Base-by-base conservation (phyloP, 2,797 vertebrate genomes). In the Sebastes steindachneri region DNA sequence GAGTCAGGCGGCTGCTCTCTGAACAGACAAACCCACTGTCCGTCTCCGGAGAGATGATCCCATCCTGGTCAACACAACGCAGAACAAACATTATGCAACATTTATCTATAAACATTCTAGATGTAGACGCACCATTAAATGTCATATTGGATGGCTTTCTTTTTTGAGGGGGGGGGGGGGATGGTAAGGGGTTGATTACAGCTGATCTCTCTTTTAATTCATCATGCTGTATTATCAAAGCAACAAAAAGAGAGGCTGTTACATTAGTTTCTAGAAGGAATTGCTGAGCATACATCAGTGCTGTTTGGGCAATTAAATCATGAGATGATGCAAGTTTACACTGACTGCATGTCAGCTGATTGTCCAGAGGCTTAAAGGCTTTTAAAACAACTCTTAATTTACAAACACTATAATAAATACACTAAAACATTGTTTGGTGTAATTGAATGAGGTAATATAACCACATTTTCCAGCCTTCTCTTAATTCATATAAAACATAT, bases 11-110 rank as follows among this genome's bases (percentile, higher is more conserved):
- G 87, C 97, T 97, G 91, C 95, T 95, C 90, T 99, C 98, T 0
- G 98, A 99, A 55, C 97, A 97, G 75, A 99, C 80, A 48, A 99
- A 99, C 53, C 98, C 98, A 0, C 98, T 99, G 94, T 99, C 98
- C 0, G 97, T 98, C 92, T 98, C 98, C 0, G 98, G 98, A 8
- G 97, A 98, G 29, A 96, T 83, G 11, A 98, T 95, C 51, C 98
- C 96, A 74, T 97, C 97, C 98, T 99, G 92, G 77, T 65, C 21
- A 31, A 65, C 57, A 86, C 3, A 84, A 59, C 14, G 82, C 23
- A 82, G 1, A 23, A 59, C 41, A 63, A 9, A 19, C 2, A 45
- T 26, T 51, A 37, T 19, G 4, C 23, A 26, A 5, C 2, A 57
- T 29, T 12, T 15, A 68, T 9, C 10, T 29, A 12, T 21, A 26